Conservation (phyloP, 2,888 invertebrate genomes). For the Globia sparganii region DNA sequence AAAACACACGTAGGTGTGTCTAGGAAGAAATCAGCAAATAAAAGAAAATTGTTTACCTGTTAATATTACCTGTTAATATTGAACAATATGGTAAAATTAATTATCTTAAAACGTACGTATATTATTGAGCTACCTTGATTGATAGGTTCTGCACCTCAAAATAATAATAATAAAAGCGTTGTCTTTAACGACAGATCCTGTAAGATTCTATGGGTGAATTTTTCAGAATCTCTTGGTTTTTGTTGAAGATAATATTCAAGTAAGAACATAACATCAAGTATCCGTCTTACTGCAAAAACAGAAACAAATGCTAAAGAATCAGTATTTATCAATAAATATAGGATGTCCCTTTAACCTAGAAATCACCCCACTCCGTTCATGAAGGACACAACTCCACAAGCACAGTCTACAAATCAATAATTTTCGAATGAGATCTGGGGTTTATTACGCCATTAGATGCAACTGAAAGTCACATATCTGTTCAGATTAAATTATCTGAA, state of each 20-base stretch:
- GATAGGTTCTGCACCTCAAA: not conserved
- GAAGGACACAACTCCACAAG: not conserved
- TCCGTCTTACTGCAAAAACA: not conserved
- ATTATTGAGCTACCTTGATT: not conserved
- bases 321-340: not conserved
- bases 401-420: slow-evolving; percentile 5
- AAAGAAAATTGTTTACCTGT: not conserved
- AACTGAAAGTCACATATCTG: not conserved
- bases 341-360: not conserved
- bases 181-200: too few relatives aligned
- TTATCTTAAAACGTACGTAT: not conserved
- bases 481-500: not conserved
- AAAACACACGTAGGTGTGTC: slow-evolving; percentile 7
- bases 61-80: slow-evolving; percentile 18
- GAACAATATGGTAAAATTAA: not conserved
- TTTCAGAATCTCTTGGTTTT: not conserved
- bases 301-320: not conserved
- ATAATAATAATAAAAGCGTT: not conserved
- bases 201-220: not conserved
- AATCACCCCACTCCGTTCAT: slow-evolving; percentile 1
- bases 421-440: slow-evolving; percentile 8
- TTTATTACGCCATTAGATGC: not conserved
- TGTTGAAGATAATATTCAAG: slow-evolving; percentile 1
- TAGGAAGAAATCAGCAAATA: not conserved
- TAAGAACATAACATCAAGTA: not conserved